Base-by-base conservation (phyloP, 1,140 invertebrate genomes). In the Harpegnathos saltator region DNA sequence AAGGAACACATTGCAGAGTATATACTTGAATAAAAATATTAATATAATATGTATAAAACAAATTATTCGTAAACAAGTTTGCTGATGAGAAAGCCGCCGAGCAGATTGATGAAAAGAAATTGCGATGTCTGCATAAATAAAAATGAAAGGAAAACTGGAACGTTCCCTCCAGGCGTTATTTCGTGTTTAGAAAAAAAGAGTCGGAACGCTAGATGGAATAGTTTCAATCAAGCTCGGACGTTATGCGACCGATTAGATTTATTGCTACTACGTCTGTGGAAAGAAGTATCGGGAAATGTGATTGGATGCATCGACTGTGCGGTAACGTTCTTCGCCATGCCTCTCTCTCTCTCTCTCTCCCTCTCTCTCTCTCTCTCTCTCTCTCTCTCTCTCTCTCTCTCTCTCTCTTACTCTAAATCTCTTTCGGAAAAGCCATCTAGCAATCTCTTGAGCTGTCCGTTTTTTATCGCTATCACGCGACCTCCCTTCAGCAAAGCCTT, bases 281-380 rank as follows among this genome's bases (percentile, higher is more conserved):
- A 59, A 69, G 38, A 58, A 78, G 50, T 56, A 69, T 50, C 17
- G 22, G 7, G 22, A 69, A 78, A 58, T 63, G 22, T 78, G 3
- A 58, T 38, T 26, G 65, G 33, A 78, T 69, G 75, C 12, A 44
- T 14, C 7, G 22, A 1, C 19, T 22, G 59, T 15, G 4, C 11
- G 1, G 15, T 11, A n/a, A 54, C 11, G 61, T 11, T 56, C 54
- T 66, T 66, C 15, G n/a, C 14, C 11, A 44, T 44, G 1, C 5
- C 1, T 33, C 29, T 5, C 29, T 33, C 29, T 33, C 29, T 33
- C 29, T 5, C 5, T 5, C 5, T 33, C 29, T 5, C 29, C 5
- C 5, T 5, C 29, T 5, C 29, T 33, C 29, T 5, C 5, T 33
- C 29, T 5, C 29, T 5, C 29, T 33, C 29, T 5, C 5, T 33